These are phyloP conservation scores for Thumatha senex DNA, from an alignment of 2,888 invertebrate genomes.

Conservation along the genomic window DNA sequence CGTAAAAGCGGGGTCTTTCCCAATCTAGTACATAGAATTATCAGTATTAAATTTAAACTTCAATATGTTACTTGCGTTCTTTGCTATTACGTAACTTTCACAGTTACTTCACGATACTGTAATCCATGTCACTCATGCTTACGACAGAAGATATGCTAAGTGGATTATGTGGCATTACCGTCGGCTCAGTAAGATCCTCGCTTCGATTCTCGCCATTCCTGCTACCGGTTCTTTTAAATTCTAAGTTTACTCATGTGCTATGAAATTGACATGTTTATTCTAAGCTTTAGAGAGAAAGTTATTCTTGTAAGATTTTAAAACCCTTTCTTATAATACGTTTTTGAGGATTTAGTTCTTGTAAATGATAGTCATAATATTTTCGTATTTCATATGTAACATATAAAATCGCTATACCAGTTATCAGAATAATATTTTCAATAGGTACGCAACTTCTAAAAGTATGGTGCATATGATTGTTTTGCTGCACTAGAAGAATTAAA, in stretches of 20 bases:
- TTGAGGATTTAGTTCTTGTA: background rate
- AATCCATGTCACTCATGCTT: slow-evolving; percentile 75
- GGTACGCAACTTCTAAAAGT: too few species aligned
- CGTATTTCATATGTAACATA: too few species aligned
- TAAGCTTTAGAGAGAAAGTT: slow-evolving; percentile 5
- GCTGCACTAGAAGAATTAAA: too few species aligned
- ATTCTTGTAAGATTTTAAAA: slow-evolving; percentile 5
- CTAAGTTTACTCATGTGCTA: slow-evolving; percentile 31
- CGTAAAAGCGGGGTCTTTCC: too few species aligned
- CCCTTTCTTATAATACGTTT: background rate
- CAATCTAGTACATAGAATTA: too few species aligned
- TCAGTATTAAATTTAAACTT: too few species aligned
- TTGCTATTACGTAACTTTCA: slow-evolving; percentile 24
- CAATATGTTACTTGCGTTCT: slow-evolving; percentile 9
- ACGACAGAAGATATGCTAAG: slow-evolving; percentile 64
- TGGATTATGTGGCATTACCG: slow-evolving; percentile 72
- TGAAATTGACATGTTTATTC: slow-evolving; percentile 38
- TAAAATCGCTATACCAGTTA: background rate
- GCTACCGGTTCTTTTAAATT: slow-evolving; percentile 41
- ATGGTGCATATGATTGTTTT: too few species aligned
- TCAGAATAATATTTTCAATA: too few species aligned
- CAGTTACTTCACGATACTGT: slow-evolving; percentile 39
- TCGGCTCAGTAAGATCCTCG: slow-evolving; percentile 63
- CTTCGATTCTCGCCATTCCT: slow-evolving; percentile 33
- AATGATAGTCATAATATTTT: slow-evolving; percentile 1